phyloP scores from a whole-genome alignment of 2,113 vertebrate species.

The Sus scrofa region DNA sequence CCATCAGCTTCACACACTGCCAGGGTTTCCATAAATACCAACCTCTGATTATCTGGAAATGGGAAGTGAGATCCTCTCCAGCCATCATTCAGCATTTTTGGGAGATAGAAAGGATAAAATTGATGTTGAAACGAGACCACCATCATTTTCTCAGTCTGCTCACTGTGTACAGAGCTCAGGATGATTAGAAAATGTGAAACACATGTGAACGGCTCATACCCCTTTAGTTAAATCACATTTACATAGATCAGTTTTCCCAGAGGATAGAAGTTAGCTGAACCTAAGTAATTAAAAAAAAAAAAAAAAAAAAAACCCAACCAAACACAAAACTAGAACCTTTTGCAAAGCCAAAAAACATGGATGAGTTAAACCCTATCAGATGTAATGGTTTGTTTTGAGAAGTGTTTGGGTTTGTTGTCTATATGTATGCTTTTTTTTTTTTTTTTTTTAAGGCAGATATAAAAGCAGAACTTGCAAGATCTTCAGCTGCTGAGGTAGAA shows the following conservation, averaged over 20 bases:
- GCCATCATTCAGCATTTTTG: slow-evolving; percentile 57
- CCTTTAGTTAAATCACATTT: slow-evolving; percentile 82
- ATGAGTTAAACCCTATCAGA: slow-evolving; percentile 70
- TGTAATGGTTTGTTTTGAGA: slow-evolving; percentile 78
- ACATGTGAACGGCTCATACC: slow-evolving; percentile 78
- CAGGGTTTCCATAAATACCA: slow-evolving; percentile 71
- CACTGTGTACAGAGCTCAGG: slow-evolving; percentile 80
- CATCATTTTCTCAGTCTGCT: slow-evolving; percentile 80
- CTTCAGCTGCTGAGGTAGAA: slow-evolving; percentile 12
- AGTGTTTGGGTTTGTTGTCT: slow-evolving; percentile 49
- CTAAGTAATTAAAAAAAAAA: slow-evolving; percentile 72
- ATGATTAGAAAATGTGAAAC: slow-evolving; percentile 88
- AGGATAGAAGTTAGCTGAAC: slow-evolving; percentile 79
- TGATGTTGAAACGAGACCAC: slow-evolving; percentile 84
- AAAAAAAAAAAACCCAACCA: slow-evolving; percentile 44
- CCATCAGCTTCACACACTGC: slow-evolving; percentile 47
- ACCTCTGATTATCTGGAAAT: slow-evolving; percentile 48
- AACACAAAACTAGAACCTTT: slow-evolving; percentile 61
- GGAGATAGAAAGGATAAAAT: slow-evolving; percentile 72
- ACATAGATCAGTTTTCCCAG: slow-evolving; percentile 83
- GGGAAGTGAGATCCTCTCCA: slow-evolving; percentile 73
- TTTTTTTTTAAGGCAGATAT: not conserved
- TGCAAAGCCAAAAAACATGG: slow-evolving; percentile 70
- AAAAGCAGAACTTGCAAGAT: slow-evolving; percentile 27
- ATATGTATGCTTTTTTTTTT: not conserved